phyloP scores from a whole-genome alignment of 2,113 vertebrate genomes.

The Elephantulus edwardii region DNA sequence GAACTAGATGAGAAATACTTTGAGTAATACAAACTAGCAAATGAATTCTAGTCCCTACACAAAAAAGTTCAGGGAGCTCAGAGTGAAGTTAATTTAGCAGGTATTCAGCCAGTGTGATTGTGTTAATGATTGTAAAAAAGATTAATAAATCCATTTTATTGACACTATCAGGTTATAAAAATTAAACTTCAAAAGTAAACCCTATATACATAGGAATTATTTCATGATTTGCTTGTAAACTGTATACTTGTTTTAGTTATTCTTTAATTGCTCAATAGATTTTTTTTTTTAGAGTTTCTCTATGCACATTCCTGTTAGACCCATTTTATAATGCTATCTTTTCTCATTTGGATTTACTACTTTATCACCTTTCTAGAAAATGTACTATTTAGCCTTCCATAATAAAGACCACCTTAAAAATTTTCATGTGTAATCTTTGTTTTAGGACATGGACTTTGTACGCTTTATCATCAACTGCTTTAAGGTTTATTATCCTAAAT shows the following conservation, averaged over 20 bases:
- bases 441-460: constrained; percentile 98
- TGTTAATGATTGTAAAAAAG: neutral
- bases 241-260: constrained; percentile 25
- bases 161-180: constrained; percentile 16
- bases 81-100: neutral
- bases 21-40: constrained; percentile 12
- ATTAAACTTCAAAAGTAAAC: constrained; percentile 48
- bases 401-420: constrained; percentile 41
- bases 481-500: constrained; percentile 98
- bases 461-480: constrained; percentile 96
- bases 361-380: constrained; percentile 55
- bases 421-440: constrained; percentile 65
- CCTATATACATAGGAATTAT: neutral
- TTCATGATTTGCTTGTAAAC: constrained; percentile 41
- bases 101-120: neutral
- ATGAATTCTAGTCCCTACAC: neutral
- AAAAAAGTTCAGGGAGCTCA: constrained; percentile 13
- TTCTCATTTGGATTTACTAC: constrained; percentile 49
- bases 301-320: constrained; percentile 33
- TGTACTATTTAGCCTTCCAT: constrained; percentile 47
- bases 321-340: neutral
- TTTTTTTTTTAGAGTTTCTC: constrained; percentile 52
- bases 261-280: constrained; percentile 27
- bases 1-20: constrained; percentile 10
- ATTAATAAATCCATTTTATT: constrained; percentile 40